Conservation (phyloP, 2,113 vertebrate species). For the Tursiops truncatus region DNA sequence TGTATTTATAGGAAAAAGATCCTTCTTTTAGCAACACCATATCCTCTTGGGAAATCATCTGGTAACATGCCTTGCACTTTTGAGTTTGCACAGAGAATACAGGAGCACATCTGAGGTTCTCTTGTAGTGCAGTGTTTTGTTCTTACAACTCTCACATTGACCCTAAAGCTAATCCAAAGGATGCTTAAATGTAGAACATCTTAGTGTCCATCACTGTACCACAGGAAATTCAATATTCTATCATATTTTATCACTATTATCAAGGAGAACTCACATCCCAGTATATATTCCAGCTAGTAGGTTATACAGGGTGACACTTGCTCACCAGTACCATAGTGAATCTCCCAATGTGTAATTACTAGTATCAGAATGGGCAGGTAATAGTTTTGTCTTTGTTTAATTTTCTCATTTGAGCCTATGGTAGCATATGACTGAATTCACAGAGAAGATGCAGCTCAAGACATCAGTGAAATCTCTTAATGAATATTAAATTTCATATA, state of each 20-base stretch:
- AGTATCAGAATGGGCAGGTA: background rate
- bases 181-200: background rate
- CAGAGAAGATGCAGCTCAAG: background rate
- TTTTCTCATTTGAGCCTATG: background rate
- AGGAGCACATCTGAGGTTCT: accelerated
- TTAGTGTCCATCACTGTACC: background rate
- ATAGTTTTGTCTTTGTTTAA: background rate
- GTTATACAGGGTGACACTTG: background rate
- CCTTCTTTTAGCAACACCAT: background rate
- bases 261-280: background rate
- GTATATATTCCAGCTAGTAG: background rate
- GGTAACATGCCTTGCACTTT: background rate
- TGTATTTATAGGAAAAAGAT: background rate
- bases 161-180: background rate
- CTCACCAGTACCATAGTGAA: background rate
- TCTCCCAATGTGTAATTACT: background rate
- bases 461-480: background rate
- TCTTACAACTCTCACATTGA: background rate
- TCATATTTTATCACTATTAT: background rate
- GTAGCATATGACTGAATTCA: background rate
- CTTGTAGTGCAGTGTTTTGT: background rate
- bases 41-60: background rate
- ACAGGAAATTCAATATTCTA: background rate
- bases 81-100: background rate
- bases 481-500: background rate